Evolutionary conservation across 2,888 invertebrate genomes (phyloP).

Genomic region (Eubasilissa splendida): DNA sequence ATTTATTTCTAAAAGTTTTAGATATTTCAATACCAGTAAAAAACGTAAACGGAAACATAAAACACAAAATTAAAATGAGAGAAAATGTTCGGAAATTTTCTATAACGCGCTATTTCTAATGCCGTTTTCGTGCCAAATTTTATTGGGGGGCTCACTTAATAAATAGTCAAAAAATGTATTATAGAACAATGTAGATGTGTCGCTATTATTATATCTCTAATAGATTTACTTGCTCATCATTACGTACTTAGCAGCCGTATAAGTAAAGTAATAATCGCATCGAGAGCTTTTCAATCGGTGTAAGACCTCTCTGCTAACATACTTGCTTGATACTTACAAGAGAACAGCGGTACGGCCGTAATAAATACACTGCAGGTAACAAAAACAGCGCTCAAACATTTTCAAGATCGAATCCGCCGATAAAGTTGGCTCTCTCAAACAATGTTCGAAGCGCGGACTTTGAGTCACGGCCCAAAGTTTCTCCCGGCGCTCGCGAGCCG

Average conservation of each 20-base stretch:
- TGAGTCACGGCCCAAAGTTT: conserved; percentile 30
- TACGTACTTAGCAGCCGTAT: neutral
- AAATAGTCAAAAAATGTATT: no score
- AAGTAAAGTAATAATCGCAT: conserved; percentile 14
- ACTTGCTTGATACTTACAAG: conserved; percentile 41
- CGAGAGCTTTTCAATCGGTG: conserved; percentile 34
- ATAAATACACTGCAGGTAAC: conserved; percentile 51
- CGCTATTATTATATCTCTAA: no score
- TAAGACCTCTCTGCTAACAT: conserved; percentile 37
- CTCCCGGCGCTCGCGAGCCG: neutral
- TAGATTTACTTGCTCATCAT: no score
- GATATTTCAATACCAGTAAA: no score
- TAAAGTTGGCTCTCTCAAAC: conserved; percentile 44
- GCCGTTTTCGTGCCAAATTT: no score
- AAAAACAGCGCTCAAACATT: conserved; percentile 56
- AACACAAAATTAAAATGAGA: no score
- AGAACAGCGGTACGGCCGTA: conserved; percentile 45
- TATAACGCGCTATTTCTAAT: no score
- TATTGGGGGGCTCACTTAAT: no score
- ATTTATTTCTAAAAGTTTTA: no score
- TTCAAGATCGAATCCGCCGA: conserved; percentile 53
- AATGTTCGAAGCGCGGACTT: conserved; percentile 37
- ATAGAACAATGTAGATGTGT: no score
- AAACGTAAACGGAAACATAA: no score
- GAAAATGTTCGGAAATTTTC: no score